Conservation (phyloP, 2,797 vertebrate species). For the Enteromius afrohamiltoni region DNA sequence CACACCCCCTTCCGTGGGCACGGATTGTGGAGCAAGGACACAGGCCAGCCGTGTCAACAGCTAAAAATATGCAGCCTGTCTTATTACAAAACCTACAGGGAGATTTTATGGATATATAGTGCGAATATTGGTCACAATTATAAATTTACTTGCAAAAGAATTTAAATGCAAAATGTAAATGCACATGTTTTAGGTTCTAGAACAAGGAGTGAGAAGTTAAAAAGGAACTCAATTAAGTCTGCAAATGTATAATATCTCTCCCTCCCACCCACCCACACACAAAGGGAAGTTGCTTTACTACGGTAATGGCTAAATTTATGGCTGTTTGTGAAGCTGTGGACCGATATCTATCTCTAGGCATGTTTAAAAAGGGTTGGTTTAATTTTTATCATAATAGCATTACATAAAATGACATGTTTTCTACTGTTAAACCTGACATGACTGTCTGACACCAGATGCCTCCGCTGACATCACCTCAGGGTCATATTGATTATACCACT, state of each 20-base stretch:
- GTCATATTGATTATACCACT: constrained; percentile 72
- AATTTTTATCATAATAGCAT: not conserved
- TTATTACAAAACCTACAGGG: not conserved
- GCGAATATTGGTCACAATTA: too few species aligned
- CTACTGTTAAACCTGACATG: not conserved
- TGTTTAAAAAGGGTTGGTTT: not conserved
- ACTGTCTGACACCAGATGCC: constrained; percentile 26
- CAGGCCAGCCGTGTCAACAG: constrained; percentile 15
- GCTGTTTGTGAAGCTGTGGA: not conserved
- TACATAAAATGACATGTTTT: constrained; percentile 9
- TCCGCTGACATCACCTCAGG: constrained; percentile 55
- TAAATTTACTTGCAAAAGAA: not conserved
- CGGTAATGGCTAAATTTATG: not conserved
- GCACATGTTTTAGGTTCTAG: not conserved
- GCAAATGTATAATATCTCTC: too few species aligned
- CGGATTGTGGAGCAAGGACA: constrained; percentile 26
- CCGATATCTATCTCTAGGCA: not conserved
- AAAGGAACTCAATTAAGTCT: not conserved
- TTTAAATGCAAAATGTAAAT: not conserved
- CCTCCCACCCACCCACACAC: not conserved
- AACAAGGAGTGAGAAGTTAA: not conserved
- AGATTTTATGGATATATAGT: not conserved
- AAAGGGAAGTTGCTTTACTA: not conserved
- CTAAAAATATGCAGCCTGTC: constrained; percentile 5
- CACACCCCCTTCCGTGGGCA: constrained; percentile 21